Percentiles rank a stretch among this genome's conserved stretches.
Conservation (phyloP, 1,140 invertebrate species). For the Musca vetustissima region DNA sequence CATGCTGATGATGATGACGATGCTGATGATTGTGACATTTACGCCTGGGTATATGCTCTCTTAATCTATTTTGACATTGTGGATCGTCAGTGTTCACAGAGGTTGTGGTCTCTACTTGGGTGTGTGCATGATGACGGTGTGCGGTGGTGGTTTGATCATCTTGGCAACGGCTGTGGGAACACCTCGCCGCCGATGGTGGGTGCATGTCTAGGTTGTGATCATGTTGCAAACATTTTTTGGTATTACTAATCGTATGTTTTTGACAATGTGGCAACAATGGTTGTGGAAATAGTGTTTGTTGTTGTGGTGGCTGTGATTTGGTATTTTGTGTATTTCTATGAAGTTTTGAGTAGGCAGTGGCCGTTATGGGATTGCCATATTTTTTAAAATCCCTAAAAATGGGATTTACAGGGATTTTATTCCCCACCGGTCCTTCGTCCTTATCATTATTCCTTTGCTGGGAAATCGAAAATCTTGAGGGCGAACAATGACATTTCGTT, state of each 20-base stretch:
- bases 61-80: neutral
- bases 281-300: slow-evolving; percentile 1
- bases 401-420: too few relatives aligned
- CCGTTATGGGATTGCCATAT: slow-evolving; percentile 12
- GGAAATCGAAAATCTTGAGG: too few relatives aligned
- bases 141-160: neutral
- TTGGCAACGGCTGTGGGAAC: neutral
- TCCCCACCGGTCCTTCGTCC: too few relatives aligned
- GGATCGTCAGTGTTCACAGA: neutral
- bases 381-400: neutral
- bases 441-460: too few relatives aligned
- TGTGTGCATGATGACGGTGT: neutral
- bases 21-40: neutral
- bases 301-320: neutral
- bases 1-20: neutral
- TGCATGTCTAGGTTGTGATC: slow-evolving; percentile 10
- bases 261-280: slow-evolving; percentile 1
- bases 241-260: too few relatives aligned
- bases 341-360: neutral
- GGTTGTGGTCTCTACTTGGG: slow-evolving; percentile 3
- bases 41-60: neutral
- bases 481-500: slow-evolving; percentile 3
- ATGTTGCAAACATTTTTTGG: too few relatives aligned
- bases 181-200: neutral
- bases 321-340: neutral